Base-by-base conservation (phyloP, 2,113 vertebrate species). In the Collichthys lucidus region DNA sequence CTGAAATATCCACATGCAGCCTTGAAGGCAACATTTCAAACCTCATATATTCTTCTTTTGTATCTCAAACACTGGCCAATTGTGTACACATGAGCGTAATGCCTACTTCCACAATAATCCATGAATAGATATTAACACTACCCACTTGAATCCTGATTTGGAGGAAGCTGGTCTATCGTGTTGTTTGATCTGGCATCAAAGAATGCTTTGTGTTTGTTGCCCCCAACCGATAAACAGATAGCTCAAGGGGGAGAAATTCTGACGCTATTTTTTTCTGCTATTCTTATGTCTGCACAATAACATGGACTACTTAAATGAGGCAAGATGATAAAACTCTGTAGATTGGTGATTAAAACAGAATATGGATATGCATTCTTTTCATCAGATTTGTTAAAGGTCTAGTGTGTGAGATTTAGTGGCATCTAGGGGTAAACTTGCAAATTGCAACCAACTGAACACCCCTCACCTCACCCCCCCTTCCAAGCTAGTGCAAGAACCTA, bases 151-250 rank as follows among this genome's bases (percentile, higher is more conserved):
- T 77, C 67, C 55, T 77, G 49, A 69, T 67, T 42, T 11, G 42
- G 11, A 53, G 40, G 59, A 31, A 80, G 59, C 35, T 46, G 20
- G 12, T 26, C 10, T 29, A 15, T 22, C 67, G 79, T 46, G 56
- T 40, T 44, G 47, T 80, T 75, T 75, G 78, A 84, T 79, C 60
- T 60, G 42, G 24, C 64, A 64, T 62, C 66, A 75, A 59, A 60
- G n/a, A 57, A 31, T 40, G 35, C 59, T 71, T 61, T 80, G 66
- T 66, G 11, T 83, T 66, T 61, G 46, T 69, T 46, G 17, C 29
- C 31, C 14, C 55, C 9, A 61, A 47, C 3, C 17, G 2, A 22
- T 67, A 49, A 6, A 1, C 29, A 47, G 26, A 59, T 26, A 68
- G 66, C 55, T 35, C 1, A 1, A 73, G 56, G 16, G 46, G 44